These are phyloP conservation scores for Steinernema hermaphroditum DNA, from an alignment of 2,888 invertebrate genomes.

Conservation along the genomic window DNA sequence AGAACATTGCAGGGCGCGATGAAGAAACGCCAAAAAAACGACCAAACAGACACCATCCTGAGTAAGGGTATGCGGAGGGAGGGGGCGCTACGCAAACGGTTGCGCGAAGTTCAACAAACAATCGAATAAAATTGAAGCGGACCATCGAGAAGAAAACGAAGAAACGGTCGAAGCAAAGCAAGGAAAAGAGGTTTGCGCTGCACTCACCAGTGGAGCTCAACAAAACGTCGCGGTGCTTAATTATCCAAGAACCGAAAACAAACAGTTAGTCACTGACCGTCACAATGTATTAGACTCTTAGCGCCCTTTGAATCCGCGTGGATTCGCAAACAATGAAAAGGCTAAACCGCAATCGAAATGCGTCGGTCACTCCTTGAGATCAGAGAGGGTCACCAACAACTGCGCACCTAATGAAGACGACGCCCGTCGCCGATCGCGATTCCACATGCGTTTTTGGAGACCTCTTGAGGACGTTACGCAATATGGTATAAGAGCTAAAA, in stretches of 20 bases:
- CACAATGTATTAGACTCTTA: not conserved
- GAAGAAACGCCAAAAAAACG: too few relatives aligned
- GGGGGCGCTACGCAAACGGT: not conserved
- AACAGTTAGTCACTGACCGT: not conserved
- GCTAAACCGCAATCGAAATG: not conserved
- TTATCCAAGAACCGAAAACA: not conserved
- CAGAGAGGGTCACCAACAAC: not conserved
- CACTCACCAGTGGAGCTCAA: not conserved
- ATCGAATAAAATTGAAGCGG: not conserved
- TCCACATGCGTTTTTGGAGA: too few relatives aligned
- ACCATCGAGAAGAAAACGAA: not conserved
- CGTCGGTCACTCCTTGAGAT: not conserved
- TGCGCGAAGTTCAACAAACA: slow-evolving; percentile 13
- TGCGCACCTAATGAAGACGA: not conserved
- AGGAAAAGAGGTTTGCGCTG: not conserved
- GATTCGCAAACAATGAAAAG: not conserved
- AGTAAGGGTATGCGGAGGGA: too few relatives aligned
- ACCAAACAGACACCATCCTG: too few relatives aligned
- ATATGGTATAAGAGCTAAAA: too few relatives aligned
- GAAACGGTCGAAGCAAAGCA: not conserved
- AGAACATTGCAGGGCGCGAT: too few relatives aligned
- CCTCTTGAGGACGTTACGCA: too few relatives aligned
- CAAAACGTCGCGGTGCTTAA: not conserved
- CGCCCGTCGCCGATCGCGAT: too few relatives aligned
- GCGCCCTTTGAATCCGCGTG: not conserved